phyloP scores from a whole-genome alignment of 2,113 vertebrate species.

The Numenius arquata region DNA sequence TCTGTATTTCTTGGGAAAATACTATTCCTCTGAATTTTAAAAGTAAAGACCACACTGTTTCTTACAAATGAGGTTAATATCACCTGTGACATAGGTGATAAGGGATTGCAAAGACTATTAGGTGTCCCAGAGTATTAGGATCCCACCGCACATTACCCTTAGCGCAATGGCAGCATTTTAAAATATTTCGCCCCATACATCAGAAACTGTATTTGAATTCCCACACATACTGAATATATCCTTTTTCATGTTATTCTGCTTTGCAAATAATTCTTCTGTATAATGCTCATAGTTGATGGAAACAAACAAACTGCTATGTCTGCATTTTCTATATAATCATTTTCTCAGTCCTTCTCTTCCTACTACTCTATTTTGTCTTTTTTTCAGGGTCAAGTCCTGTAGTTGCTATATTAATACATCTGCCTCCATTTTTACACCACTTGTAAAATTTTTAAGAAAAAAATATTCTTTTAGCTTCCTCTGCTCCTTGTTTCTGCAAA shows the following conservation, averaged over 20 bases:
- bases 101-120: not conserved
- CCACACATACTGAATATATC: not conserved
- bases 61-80: not conserved
- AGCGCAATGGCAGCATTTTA: not conserved
- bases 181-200: not conserved
- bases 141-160: not conserved
- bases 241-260: not conserved
- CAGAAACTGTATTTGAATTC: not conserved
- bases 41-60: not conserved
- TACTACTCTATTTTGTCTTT: not conserved
- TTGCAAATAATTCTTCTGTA: not conserved
- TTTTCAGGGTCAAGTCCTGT: not conserved
- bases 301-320: not conserved
- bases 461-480: not conserved
- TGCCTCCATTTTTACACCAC: not conserved
- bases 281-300: not conserved
- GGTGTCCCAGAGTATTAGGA: not conserved
- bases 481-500: not conserved
- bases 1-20: not conserved
- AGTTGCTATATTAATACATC: fast-evolving
- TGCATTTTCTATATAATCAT: not conserved
- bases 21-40: not conserved
- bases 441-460: not conserved
- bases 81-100: not conserved
- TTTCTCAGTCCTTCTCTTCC: not conserved